Base-by-base conservation (phyloP, 2,113 vertebrate species). In the Pangasianodon hypophthalmus region DNA sequence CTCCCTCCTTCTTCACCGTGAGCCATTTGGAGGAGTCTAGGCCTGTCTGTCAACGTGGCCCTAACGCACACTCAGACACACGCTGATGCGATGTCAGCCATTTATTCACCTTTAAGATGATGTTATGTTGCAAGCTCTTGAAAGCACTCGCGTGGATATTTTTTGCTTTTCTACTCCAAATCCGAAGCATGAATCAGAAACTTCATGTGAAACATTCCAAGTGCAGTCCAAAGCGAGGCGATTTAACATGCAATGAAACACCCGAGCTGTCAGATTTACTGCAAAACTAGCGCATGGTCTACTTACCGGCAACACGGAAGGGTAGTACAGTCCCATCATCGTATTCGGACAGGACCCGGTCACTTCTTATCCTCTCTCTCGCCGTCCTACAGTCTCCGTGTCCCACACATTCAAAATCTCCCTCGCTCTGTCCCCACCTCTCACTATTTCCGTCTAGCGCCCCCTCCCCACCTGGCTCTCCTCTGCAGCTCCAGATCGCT, bases 271-370 rank as follows among this genome's bases (percentile, higher is more conserved):
- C 56, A 44, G 1, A 16, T 60, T 44, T 29, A 44, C 56, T 6
- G 24, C 8, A 44, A 44, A 60, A 32, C 29, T 81, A 52, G 14
- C 7, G n/a, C 60, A 13, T 9, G n/a, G 52, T 84, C 62, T 32
- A 92, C 96, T 96, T 94, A 96, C 95, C 95, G 94, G 95, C 92
- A 94, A 91, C 94, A 96, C 92, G 92, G 94, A 94, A 93, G 95
- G 95, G 93, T 95, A 96, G 94, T 95, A 96, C 93, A 96, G 94
- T 94, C 96, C 96, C 95, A 96, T 96, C 96, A 96, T 96, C 90
- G 93, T 96, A 95, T 92, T 95, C 88, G 92, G 94, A 92, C 92
- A 93, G 94, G 91, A 94, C 90, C 44, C 89, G 89, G 88, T 90
- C 92, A 50, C 79, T 88, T 88, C 90, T 90, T 82, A 89, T 91